These are phyloP conservation scores for Orchestia grillus DNA, from an alignment of 1,140 invertebrate genomes.

Conservation along the genomic window DNA sequence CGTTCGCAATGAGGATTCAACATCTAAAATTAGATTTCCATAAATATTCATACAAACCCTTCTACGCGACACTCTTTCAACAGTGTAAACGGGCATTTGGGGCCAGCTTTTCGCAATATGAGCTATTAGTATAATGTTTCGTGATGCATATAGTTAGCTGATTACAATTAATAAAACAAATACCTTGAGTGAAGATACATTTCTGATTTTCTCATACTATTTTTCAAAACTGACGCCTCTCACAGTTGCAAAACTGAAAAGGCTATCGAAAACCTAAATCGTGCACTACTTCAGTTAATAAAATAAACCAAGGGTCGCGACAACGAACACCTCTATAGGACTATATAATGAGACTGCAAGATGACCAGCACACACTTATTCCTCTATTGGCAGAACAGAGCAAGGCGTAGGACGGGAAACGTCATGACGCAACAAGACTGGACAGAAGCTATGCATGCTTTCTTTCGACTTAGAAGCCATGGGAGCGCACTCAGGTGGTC, in stretches of 20 bases:
- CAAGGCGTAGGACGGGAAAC: neutral
- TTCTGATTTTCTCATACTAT: neutral
- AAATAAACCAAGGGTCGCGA: neutral
- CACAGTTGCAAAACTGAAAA: neutral
- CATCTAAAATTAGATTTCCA: too few species aligned
- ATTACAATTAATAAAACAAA: neutral
- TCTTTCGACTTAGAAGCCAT: neutral
- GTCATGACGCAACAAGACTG: neutral
- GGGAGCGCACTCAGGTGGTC: neutral
- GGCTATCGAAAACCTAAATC: neutral
- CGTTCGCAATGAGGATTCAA: neutral
- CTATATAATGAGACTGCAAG: neutral
- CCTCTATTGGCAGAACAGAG: neutral
- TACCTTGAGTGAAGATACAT: neutral
- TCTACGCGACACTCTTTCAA: too few species aligned
- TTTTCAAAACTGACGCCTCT: neutral
- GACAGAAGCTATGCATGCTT: neutral
- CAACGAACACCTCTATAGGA: neutral
- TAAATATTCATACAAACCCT: too few species aligned
- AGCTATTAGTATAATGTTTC: neutral
- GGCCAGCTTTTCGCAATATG: neutral
- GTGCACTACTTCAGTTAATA: neutral
- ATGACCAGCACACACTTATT: neutral
- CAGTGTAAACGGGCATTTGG: neutral
- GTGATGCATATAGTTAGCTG: neutral